Evolutionary conservation across 2,797 vertebrate genomes (phyloP).

Genomic region (Chrysolophus pictus): DNA sequence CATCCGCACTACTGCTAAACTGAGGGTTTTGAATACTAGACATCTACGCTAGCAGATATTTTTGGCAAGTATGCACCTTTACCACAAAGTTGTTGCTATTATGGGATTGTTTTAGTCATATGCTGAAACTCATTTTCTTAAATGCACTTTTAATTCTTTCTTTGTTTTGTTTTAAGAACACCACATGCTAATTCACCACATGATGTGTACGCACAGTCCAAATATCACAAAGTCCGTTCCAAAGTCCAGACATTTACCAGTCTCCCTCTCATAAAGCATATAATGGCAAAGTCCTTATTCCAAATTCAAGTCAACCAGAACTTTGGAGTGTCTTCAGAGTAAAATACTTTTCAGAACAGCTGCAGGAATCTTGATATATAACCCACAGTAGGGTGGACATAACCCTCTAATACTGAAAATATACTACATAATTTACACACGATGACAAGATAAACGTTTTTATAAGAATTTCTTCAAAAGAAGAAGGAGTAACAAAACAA

Average conservation of each 20-base stretch:
- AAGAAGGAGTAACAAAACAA: constrained; percentile 43
- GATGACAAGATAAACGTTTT: constrained; percentile 77
- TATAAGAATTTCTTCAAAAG: constrained; percentile 68
- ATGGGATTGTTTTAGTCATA: constrained; percentile 71
- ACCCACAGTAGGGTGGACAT: constrained; percentile 58
- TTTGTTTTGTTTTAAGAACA: constrained; percentile 74
- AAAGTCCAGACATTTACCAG: constrained; percentile 77
- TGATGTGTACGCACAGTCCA: constrained; percentile 63
- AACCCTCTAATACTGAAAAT: constrained; percentile 67
- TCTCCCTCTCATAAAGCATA: constrained; percentile 70
- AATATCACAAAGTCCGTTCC: constrained; percentile 77
- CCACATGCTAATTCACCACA: constrained; percentile 71
- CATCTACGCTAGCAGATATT: constrained; percentile 41
- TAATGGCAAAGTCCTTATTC: constrained; percentile 73
- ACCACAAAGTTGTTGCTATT: constrained; percentile 58
- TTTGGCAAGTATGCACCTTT: constrained; percentile 51
- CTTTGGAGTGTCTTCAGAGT: constrained; percentile 78
- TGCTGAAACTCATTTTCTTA: constrained; percentile 56
- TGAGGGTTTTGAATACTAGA: not conserved
- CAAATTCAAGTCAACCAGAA: constrained; percentile 77
- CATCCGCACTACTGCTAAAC: constrained; percentile 21
- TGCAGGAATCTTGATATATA: constrained; percentile 70
- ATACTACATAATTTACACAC: constrained; percentile 69
- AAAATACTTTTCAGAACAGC: constrained; percentile 65
- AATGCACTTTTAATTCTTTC: constrained; percentile 69